Evolutionary conservation across 2,888 invertebrate genomes (phyloP), one percentile per base, ranked within the genome.

Genomic region (Stramonita haemastoma): DNA sequence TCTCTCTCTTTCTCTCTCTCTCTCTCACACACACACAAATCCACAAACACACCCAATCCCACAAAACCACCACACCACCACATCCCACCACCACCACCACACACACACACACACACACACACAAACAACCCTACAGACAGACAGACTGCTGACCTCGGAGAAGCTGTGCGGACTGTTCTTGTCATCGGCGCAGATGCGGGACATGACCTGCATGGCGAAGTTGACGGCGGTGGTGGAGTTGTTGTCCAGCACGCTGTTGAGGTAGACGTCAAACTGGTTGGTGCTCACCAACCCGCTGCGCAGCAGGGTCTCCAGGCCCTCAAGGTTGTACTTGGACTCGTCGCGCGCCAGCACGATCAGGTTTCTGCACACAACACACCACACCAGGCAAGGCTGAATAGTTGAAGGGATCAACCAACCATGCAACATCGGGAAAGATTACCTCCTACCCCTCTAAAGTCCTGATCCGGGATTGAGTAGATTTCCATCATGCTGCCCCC

Each of bases 191-290:
- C 98, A 97, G 95, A 98, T 98, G 90, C 98, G 96, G 96, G 96
- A 98, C 1, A 99, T 97, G 34, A 99, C 96, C 94, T 98, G 98
- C 97, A 98, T 99, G 26, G 98, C 98, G 95, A 99, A 98, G 13
- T 97, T 97, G 0, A 98, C 97, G 0, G 98, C 98, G 96, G 98
- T 97, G 93, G 96, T 97, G 96, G 97, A 98, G 0, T 98, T 98
- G 95, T 97, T 97, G 93, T 99, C 99, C 97, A 99, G 98, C 91
- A 94, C 90, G 86, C 93, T 93, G 6, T 94, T 94, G 5, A 96
- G 93, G 91, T 94, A 94, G 70, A 93, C 88, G 91, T 96, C 96
- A 87, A 95, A 96, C 92, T 95, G 98, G n/a, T 97, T 97, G 93
- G 98, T 96, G 95, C 98, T 98, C 60, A 99, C 97, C 86, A 99